phyloP scores from a whole-genome alignment of 2,888 invertebrate species.

The Cylindroiulus punctatus region DNA sequence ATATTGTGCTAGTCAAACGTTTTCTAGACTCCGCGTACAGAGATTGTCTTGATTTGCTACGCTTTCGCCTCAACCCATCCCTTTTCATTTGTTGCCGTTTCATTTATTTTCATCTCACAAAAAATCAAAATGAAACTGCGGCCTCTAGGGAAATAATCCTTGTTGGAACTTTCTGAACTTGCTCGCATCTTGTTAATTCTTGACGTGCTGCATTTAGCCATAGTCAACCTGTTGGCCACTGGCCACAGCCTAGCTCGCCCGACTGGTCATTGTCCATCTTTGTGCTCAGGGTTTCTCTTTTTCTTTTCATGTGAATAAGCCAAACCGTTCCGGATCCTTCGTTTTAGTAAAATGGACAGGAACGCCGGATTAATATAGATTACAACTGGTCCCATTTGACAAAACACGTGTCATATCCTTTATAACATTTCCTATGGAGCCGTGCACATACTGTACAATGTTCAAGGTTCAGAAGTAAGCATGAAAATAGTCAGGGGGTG shows the following conservation, averaged over 20 bases:
- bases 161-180: constrained; percentile 13
- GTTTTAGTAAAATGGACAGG: no score
- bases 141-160: constrained; percentile 19
- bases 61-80: background rate
- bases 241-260: background rate
- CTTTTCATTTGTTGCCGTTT: constrained; percentile 19
- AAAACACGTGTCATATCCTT: no score
- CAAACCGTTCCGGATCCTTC: no score
- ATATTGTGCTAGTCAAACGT: constrained; percentile 28
- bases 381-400: no score
- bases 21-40: constrained; percentile 3
- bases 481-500: no score
- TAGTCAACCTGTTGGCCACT: constrained; percentile 3
- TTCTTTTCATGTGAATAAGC: no score
- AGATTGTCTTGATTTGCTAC: constrained; percentile 33
- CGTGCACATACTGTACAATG: no score
- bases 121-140: constrained; percentile 3
- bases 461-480: no score
- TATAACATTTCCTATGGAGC: no score
- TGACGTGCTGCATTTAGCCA: constrained; percentile 28
- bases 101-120: constrained; percentile 42
- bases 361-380: no score
- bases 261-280: constrained; percentile 7
- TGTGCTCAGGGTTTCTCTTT: no score
- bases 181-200: constrained; percentile 22